Percentiles rank a stretch among this genome's conserved stretches.
Evolutionary conservation across 1,140 invertebrate species (phyloP).

Genomic region (Marisa cornuarietis): DNA sequence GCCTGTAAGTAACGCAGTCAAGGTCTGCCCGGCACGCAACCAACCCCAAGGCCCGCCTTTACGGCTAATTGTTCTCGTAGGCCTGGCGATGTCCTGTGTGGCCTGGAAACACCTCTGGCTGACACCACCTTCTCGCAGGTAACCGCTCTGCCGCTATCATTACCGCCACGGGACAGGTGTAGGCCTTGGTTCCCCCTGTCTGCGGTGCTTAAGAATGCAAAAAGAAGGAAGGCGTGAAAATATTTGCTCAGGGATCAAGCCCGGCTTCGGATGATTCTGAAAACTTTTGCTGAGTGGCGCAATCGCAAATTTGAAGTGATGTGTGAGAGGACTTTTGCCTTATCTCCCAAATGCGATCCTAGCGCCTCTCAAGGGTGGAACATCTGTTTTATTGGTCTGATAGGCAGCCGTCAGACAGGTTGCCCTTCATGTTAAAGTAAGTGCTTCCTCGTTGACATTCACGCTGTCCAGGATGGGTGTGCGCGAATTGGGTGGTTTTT

Average conservation of each 20-base stretch:
- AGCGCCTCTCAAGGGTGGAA: slow-evolving; percentile 3
- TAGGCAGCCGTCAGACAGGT: neutral
- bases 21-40: too few species aligned
- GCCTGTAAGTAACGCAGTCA: too few species aligned
- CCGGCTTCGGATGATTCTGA: neutral
- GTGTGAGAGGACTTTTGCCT: neutral
- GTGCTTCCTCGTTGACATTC: neutral
- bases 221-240: neutral
- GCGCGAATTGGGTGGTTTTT: too few species aligned
- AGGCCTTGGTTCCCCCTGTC: neutral
- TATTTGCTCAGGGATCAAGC: slow-evolving; percentile 3
- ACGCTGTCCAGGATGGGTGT: too few species aligned
- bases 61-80: too few species aligned
- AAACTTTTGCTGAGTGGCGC: slow-evolving; percentile 2
- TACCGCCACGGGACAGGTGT: too few species aligned
- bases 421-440: neutral
- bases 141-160: too few species aligned
- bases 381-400: slow-evolving; percentile 10
- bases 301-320: slow-evolving; percentile 3
- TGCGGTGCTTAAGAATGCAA: neutral
- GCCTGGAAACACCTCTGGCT: too few species aligned
- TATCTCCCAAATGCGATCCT: neutral
- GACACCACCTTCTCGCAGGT: too few species aligned
- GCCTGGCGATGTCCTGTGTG: too few species aligned
- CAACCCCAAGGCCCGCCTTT: too few species aligned